phyloP scores from a whole-genome alignment of 1,140 invertebrate species.

The Drosophila lowei region DNA sequence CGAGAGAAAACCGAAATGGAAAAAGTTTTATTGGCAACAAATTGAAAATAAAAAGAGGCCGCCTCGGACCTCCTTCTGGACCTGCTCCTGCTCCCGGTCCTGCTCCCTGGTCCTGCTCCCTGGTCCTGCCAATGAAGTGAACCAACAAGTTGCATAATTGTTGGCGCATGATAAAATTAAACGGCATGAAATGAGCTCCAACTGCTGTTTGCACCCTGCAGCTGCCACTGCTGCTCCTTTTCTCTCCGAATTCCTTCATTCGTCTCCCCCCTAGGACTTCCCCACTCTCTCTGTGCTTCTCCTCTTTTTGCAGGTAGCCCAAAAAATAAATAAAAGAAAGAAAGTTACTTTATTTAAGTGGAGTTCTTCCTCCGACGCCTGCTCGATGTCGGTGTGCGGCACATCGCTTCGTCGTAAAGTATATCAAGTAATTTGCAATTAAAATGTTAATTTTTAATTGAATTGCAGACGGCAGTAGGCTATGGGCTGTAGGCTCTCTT shows the following conservation, averaged over 20 bases:
- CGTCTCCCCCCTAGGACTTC: no score
- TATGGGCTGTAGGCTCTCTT: conserved; percentile 14
- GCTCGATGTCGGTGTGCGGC: conserved; percentile 9
- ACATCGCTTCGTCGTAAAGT: conserved; percentile 36
- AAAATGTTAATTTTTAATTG: conserved; percentile 83
- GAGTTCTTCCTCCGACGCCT: conserved; percentile 9
- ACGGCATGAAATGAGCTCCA: conserved; percentile 63
- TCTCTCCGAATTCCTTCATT: not conserved
- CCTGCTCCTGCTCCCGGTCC: not conserved
- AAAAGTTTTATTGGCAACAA: conserved; percentile 79
- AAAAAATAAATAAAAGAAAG: conserved; percentile 1
- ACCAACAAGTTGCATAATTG: conserved; percentile 82
- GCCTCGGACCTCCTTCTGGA: conserved; percentile 18
- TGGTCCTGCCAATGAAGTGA: conserved; percentile 18
- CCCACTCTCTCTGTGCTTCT: no score
- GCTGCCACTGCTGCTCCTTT: conserved; percentile 3
- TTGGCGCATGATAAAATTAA: conserved; percentile 82
- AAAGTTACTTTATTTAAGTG: conserved; percentile 48
- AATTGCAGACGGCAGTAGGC: conserved; percentile 60
- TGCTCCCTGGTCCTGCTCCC: not conserved
- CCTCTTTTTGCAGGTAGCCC: conserved; percentile 27
- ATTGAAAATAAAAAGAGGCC: conserved; percentile 64
- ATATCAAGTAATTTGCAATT: conserved; percentile 78
- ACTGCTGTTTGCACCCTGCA: not conserved
- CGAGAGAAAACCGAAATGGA: conserved; percentile 58